Percentiles rank a stretch among this genome's conserved stretches.
Evolutionary conservation across 2,113 vertebrate genomes (phyloP).

Genomic region (Cyprinodon variegatus): DNA sequence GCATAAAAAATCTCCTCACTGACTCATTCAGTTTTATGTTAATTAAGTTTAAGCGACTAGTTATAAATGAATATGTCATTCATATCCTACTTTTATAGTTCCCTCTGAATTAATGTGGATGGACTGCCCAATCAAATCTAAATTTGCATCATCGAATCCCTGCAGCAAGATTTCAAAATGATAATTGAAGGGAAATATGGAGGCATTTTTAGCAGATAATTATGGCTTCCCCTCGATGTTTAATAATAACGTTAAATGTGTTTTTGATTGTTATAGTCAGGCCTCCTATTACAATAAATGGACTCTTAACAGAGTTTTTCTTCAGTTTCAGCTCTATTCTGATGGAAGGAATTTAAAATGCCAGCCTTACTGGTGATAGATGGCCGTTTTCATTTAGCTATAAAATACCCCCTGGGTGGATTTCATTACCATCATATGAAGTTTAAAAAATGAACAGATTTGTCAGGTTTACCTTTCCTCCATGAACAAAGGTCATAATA

Average conservation of each 20-base stretch:
- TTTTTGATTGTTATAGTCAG: background rate
- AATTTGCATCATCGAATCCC: background rate
- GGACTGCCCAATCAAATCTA: background rate
- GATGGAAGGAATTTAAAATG: background rate
- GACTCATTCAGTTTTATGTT: background rate
- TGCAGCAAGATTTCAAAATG: slow-evolving; percentile 10
- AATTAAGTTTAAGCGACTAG: slow-evolving; percentile 3
- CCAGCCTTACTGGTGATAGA: background rate
- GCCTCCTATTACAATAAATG: background rate
- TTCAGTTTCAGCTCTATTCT: background rate
- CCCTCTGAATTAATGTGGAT: background rate
- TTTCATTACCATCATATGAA: background rate
- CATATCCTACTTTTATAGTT: slow-evolving; percentile 5
- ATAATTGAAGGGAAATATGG: slow-evolving; percentile 4
- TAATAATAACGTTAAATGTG: background rate
- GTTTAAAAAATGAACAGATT: background rate
- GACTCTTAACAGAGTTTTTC: background rate
- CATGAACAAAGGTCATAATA: background rate
- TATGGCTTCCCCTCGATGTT: too few relatives aligned
- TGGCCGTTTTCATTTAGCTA: background rate
- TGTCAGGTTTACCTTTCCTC: background rate
- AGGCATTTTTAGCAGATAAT: background rate
- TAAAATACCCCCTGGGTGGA: background rate
- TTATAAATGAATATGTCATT: slow-evolving; percentile 10
- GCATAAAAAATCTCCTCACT: background rate